A percentile compares a stretch with the other conserved stretches of the same genome.
Conservation (phyloP, 2,888 invertebrate genomes). For the Machimus atricapillus region DNA sequence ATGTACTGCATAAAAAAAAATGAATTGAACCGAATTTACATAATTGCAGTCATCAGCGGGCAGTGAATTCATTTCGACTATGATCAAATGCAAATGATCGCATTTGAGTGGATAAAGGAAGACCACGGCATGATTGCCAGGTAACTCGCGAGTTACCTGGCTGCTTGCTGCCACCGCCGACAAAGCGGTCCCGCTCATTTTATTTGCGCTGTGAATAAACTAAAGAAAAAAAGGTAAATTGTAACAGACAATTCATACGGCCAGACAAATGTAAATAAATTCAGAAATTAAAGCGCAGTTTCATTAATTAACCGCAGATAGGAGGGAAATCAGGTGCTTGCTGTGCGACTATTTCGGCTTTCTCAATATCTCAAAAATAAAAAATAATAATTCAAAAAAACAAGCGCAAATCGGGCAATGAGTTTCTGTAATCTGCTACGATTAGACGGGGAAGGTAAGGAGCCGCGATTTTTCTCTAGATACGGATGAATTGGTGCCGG, state of each 20-base stretch:
- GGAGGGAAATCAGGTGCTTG: background rate
- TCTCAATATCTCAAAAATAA: background rate
- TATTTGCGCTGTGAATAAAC: slow-evolving; percentile 14
- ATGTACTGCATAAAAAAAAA: background rate
- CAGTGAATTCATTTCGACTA: slow-evolving; percentile 25
- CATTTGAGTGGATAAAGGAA: slow-evolving; percentile 19
- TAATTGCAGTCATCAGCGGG: slow-evolving; percentile 30
- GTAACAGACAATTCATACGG: background rate
- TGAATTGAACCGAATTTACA: slow-evolving; percentile 23
- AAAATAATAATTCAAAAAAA: background rate
- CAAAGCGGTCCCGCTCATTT: background rate
- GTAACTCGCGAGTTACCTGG: background rate
- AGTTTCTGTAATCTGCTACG: slow-evolving; percentile 9
- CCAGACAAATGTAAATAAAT: slow-evolving; percentile 26
- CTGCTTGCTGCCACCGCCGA: background rate
- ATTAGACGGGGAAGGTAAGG: background rate
- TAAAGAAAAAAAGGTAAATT: background rate
- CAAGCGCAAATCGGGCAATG: background rate
- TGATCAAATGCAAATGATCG: slow-evolving; percentile 32
- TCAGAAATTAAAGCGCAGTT: slow-evolving; percentile 30
- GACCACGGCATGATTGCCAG: slow-evolving; percentile 6
- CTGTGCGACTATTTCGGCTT: slow-evolving; percentile 1
- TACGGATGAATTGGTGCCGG: slow-evolving; percentile 17
- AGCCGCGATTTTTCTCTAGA: background rate
- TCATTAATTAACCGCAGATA: slow-evolving; percentile 17